Evolutionary conservation across 2,113 vertebrate genomes (phyloP).

Genomic region (human): DNA sequence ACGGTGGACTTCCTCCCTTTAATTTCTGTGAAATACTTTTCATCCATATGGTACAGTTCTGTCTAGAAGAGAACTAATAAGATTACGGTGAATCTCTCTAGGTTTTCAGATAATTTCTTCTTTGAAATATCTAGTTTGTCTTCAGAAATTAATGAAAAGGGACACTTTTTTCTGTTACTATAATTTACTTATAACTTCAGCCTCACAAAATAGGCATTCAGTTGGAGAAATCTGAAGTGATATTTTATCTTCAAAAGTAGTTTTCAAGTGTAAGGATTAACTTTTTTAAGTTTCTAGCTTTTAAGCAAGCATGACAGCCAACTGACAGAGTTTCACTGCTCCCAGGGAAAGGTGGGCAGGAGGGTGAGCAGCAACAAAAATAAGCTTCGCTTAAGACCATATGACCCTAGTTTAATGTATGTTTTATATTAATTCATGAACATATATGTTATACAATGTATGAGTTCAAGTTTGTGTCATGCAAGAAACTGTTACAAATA

Average conservation of each 20-base stretch:
- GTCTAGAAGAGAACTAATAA: slow-evolving; percentile 4
- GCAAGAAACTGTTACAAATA: background rate
- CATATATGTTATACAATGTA: background rate
- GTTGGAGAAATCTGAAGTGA: background rate
- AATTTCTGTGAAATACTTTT: slow-evolving; percentile 5
- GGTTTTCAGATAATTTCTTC: slow-evolving; percentile 27
- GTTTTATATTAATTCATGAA: background rate
- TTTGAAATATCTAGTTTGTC: slow-evolving; percentile 44
- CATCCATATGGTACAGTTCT: background rate
- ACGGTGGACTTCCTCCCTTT: background rate
- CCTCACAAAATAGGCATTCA: slow-evolving; percentile 2
- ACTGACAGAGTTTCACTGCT: background rate
- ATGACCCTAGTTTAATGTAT: background rate
- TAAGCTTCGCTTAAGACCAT: background rate
- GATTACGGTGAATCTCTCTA: slow-evolving; percentile 52
- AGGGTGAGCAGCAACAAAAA: background rate
- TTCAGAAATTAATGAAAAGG: slow-evolving; percentile 60
- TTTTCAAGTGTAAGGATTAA: background rate
- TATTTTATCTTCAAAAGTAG: slow-evolving; percentile 21
- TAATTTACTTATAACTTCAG: background rate
- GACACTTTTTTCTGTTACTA: background rate
- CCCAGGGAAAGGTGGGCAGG: background rate
- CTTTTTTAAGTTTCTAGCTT: background rate
- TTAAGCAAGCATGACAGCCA: background rate
- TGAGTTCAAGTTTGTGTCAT: background rate